Percentiles rank a stretch among this genome's conserved stretches.
Conservation (phyloP, 2,113 vertebrate genomes). For the Chionodraco myersi region DNA sequence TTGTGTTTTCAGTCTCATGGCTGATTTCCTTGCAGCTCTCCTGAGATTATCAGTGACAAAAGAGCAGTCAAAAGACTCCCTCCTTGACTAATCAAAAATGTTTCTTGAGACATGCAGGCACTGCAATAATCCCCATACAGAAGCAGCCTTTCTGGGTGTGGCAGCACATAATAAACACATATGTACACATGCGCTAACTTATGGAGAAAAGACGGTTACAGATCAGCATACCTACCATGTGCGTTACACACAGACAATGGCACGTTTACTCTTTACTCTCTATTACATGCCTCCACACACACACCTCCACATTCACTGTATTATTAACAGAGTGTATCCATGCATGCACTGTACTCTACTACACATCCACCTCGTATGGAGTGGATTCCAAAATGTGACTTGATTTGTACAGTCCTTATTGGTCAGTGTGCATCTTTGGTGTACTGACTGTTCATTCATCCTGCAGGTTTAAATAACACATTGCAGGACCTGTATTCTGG, state of each 20-base stretch:
- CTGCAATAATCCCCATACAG: conserved; percentile 37
- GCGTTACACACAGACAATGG: not conserved
- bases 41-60: conserved; percentile 61
- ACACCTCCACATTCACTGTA: conserved; percentile 13
- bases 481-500: conserved; percentile 3
- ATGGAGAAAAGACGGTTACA: not conserved
- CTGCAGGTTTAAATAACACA: conserved; percentile 24
- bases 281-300: conserved; percentile 24
- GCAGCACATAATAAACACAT: conserved; percentile 39
- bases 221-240: conserved; percentile 6
- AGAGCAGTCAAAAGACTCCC: conserved; percentile 56
- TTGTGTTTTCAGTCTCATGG: conserved; percentile 74
- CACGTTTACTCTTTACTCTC: not conserved
- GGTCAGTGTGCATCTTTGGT: not conserved
- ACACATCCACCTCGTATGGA: not conserved
- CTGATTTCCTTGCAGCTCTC: conserved; percentile 64
- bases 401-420: not conserved
- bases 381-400: not conserved
- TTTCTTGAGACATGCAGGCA: conserved; percentile 45
- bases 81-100: conserved; percentile 55
- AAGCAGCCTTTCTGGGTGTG: conserved; percentile 44
- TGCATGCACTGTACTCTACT: not conserved
- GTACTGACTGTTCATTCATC: not conserved
- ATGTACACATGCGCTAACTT: conserved; percentile 6
- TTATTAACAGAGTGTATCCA: conserved; percentile 22